Evolutionary conservation across 1,140 invertebrate species (phyloP).

Genomic region (Bombus polaris): DNA sequence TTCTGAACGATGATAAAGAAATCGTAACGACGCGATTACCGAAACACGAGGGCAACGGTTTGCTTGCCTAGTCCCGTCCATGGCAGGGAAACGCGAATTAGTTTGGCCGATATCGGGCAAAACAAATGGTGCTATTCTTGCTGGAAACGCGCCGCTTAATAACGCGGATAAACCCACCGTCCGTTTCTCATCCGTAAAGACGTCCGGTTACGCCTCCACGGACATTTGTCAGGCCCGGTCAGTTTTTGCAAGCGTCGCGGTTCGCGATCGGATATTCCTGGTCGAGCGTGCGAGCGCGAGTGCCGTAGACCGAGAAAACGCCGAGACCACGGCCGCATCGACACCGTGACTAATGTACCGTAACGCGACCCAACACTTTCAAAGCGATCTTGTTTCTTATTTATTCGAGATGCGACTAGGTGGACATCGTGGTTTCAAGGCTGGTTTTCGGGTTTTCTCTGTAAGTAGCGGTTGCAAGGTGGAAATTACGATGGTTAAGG

Average conservation of each 20-base stretch:
- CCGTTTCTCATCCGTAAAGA: constrained; percentile 65
- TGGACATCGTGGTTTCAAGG: not conserved
- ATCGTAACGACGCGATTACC: not conserved
- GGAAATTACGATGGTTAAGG: no score
- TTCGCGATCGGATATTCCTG: constrained; percentile 53
- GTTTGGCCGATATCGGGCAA: constrained; percentile 45
- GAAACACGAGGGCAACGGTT: constrained; percentile 10
- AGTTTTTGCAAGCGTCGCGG: constrained; percentile 65
- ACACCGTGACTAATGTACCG: not conserved
- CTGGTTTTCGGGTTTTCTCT: not conserved
- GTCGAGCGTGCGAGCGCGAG: not conserved
- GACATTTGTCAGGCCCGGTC: constrained; percentile 64
- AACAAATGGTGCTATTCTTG: constrained; percentile 66
- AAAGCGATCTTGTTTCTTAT: not conserved
- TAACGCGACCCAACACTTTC: not conserved
- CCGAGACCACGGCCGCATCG: not conserved
- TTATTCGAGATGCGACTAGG: constrained; percentile 5
- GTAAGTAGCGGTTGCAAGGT: no score
- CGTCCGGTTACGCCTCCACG: constrained; percentile 52
- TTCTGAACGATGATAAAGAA: not conserved
- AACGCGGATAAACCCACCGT: constrained; percentile 60
- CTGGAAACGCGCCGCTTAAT: constrained; percentile 67
- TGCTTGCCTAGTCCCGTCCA: not conserved
- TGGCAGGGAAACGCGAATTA: constrained; percentile 51
- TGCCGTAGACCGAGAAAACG: not conserved